Percentiles rank a stretch among this genome's conserved stretches.
These are phyloP conservation scores for Parazoanthus swiftii DNA, from an alignment of 92 coral and sea anemone genomes.

Conservation along the genomic window DNA sequence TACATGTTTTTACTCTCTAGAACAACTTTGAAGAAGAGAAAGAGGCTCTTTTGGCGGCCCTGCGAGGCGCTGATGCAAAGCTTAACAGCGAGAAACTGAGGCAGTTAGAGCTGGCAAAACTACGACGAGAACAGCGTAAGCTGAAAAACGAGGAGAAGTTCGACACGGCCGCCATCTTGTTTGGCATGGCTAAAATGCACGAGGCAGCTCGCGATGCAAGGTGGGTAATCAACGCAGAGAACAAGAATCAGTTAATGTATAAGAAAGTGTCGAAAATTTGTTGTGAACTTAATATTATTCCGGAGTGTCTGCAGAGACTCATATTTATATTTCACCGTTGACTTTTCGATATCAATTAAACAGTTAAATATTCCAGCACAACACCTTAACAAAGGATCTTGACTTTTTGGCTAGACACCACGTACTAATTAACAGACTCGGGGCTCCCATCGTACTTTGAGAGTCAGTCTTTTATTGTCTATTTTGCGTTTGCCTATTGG, in stretches of 20 bases:
- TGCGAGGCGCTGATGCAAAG: slow-evolving; percentile 87
- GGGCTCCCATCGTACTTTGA: no score
- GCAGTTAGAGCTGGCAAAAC: slow-evolving; percentile 92
- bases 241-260: no score
- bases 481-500: no score
- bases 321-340: neutral
- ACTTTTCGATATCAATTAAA: neutral
- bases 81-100: slow-evolving; percentile 79
- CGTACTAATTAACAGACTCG: no score
- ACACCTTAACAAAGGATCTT: no score
- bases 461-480: no score
- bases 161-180: slow-evolving; percentile 93
- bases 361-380: no score
- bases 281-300: neutral
- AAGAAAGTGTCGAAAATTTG: no score
- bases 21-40: slow-evolving; percentile 94
- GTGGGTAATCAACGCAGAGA: slow-evolving; percentile 42
- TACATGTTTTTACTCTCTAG: slow-evolving; percentile 48
- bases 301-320: neutral
- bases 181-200: slow-evolving; percentile 86
- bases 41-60: slow-evolving; percentile 80
- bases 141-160: slow-evolving; percentile 87
- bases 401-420: no score
- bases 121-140: slow-evolving; percentile 85
- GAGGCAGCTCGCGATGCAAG: slow-evolving; percentile 78